phyloP scores from a whole-genome alignment of 2,113 vertebrate genomes.

The Tachuris rubrigastra region DNA sequence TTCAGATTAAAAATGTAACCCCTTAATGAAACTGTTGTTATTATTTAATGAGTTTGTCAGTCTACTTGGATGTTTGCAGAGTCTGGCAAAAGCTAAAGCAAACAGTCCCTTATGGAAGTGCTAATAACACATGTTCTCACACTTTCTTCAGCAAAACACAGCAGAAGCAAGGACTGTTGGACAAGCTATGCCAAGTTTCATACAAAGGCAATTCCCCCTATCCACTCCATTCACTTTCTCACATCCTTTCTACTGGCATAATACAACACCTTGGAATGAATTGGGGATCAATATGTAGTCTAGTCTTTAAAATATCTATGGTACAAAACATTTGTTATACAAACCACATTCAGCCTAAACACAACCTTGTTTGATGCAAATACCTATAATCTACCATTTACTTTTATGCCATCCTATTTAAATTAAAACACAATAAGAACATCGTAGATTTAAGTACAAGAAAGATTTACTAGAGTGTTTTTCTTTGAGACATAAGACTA shows the following conservation, averaged over 20 bases:
- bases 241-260: background rate
- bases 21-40: background rate
- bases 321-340: background rate
- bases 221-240: background rate
- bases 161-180: background rate
- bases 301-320: background rate
- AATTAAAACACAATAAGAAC: background rate
- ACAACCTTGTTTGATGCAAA: background rate
- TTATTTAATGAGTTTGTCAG: background rate
- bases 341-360: background rate
- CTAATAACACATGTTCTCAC: accelerated
- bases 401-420: background rate
- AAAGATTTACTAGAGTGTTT: background rate
- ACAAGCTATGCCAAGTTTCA: background rate
- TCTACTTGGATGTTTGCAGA: accelerated
- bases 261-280: background rate
- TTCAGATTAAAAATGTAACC: background rate
- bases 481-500: background rate
- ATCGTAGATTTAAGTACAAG: background rate
- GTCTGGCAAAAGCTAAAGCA: background rate
- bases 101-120: background rate
- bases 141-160: background rate
- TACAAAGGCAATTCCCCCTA: background rate
- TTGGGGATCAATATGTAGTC: background rate
- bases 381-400: background rate